Conservation (phyloP, 2,113 vertebrate genomes). For the Paralichthys olivaceus region DNA sequence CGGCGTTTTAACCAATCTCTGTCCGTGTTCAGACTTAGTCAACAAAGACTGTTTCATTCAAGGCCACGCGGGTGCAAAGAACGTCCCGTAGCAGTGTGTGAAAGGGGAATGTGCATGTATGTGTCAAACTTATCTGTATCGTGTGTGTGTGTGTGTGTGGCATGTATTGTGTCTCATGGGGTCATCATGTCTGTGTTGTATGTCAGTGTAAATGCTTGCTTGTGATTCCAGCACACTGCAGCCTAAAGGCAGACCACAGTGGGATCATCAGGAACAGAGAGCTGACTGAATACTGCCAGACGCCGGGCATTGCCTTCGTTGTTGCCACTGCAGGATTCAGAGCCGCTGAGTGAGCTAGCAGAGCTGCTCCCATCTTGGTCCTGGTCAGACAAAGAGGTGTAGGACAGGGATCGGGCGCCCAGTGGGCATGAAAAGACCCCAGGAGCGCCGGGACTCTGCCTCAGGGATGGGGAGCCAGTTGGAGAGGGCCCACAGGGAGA, state of each 20-base stretch:
- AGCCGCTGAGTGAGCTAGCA: constrained; percentile 86
- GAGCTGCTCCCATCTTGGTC: constrained; percentile 84
- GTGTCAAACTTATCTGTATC: constrained; percentile 12
- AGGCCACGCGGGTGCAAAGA: constrained; percentile 4
- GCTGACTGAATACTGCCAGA: constrained; percentile 91
- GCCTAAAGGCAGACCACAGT: constrained; percentile 69
- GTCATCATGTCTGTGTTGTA: neutral
- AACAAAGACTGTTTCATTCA: constrained; percentile 17
- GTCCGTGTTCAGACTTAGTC: constrained; percentile 14
- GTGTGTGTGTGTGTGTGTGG: neutral
- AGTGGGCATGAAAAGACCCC: constrained; percentile 40
- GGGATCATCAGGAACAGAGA: constrained; percentile 84
- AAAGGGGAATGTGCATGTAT: constrained; percentile 2
- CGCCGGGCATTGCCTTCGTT: constrained; percentile 77
- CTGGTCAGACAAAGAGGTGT: constrained; percentile 88
- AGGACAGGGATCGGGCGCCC: constrained; percentile 82
- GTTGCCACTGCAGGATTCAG: constrained; percentile 81
- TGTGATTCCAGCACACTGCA: neutral
- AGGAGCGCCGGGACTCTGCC: constrained; percentile 45
- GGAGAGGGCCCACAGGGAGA: constrained; percentile 75
- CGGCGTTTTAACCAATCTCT: neutral
- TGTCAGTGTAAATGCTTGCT: neutral
- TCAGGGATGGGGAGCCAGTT: constrained; percentile 63
- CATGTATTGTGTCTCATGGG: neutral
- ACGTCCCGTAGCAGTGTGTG: neutral